These are phyloP conservation scores for Tryphoninae sp. DNA, from an alignment of 2,888 invertebrate genomes.

Conservation along the genomic window DNA sequence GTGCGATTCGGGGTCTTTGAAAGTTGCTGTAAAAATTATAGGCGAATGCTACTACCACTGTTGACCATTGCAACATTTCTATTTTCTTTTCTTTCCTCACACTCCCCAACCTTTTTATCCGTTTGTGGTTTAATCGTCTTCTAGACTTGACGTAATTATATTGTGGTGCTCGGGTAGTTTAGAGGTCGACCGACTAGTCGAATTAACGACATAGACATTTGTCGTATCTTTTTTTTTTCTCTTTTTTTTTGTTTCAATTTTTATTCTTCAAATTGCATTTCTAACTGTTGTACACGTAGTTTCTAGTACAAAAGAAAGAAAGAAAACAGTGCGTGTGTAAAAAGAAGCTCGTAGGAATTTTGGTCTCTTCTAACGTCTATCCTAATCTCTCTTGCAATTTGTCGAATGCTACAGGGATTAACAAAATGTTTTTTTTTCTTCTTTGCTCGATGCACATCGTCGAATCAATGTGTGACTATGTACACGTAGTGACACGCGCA, in stretches of 20 bases:
- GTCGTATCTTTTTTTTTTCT: constrained; percentile 50
- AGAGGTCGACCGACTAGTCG: constrained; percentile 45
- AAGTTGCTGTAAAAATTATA: constrained; percentile 35
- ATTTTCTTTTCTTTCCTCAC: constrained; percentile 23
- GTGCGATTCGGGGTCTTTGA: constrained; percentile 32
- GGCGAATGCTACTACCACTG: constrained; percentile 46
- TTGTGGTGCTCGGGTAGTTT: constrained; percentile 61
- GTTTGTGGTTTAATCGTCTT: constrained; percentile 45
- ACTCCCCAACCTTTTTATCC: neutral
- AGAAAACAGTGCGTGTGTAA: neutral
- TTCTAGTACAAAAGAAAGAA: constrained; percentile 25
- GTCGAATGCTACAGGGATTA: constrained; percentile 46
- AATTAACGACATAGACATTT: constrained; percentile 33
- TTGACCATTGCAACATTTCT: constrained; percentile 39
- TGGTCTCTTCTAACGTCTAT: constrained; percentile 11
- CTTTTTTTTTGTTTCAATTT: constrained; percentile 1
- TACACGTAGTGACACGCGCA: constrained; percentile 8
- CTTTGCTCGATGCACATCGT: neutral
- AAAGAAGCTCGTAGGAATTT: constrained; percentile 32
- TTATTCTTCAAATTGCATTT: constrained; percentile 48
- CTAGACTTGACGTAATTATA: constrained; percentile 52
- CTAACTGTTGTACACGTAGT: constrained; percentile 52
- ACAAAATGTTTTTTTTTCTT: neutral
- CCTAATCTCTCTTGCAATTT: constrained; percentile 3
- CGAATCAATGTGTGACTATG: neutral